Conservation (phyloP, 2,797 vertebrate genomes). For the Epinephelus coioides region DNA sequence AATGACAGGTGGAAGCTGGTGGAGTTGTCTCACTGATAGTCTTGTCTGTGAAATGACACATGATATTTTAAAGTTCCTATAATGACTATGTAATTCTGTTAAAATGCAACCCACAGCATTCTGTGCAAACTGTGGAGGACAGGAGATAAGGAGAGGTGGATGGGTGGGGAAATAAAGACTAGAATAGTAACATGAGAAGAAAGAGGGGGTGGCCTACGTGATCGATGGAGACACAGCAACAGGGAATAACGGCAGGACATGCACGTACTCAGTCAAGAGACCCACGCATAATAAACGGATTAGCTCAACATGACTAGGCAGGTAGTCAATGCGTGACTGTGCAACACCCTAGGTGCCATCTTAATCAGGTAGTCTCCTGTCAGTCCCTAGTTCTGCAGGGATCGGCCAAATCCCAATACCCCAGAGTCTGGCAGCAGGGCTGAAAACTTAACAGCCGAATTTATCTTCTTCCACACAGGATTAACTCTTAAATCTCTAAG, state of each 20-base stretch:
- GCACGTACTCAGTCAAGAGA: background rate
- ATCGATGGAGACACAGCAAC: conserved; percentile 42
- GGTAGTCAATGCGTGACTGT: conserved; percentile 41
- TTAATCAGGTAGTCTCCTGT: conserved; percentile 32
- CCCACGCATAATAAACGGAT: conserved; percentile 6
- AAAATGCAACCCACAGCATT: background rate
- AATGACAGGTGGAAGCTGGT: background rate
- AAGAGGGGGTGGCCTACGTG: conserved; percentile 4
- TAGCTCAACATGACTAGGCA: conserved; percentile 28
- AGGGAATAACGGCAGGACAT: conserved; percentile 12
- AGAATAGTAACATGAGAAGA: conserved; percentile 39
- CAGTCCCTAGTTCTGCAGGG: background rate
- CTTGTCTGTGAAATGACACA: too few relatives aligned
- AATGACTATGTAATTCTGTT: background rate
- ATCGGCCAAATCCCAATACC: conserved; percentile 2
- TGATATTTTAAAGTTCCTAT: too few relatives aligned
- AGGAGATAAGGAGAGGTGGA: background rate
- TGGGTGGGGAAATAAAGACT: background rate
- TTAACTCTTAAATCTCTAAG: background rate
- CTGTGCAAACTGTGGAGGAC: background rate
- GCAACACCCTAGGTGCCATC: conserved; percentile 18
- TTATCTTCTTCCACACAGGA: background rate
- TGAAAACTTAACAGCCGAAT: conserved; percentile 6
- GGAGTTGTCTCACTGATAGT: too few relatives aligned
- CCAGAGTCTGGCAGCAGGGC: background rate